Evolutionary conservation across 2,113 vertebrate species (phyloP), one percentile per base, ranked within the genome.

Genomic region (Lethenteron reissneri): DNA sequence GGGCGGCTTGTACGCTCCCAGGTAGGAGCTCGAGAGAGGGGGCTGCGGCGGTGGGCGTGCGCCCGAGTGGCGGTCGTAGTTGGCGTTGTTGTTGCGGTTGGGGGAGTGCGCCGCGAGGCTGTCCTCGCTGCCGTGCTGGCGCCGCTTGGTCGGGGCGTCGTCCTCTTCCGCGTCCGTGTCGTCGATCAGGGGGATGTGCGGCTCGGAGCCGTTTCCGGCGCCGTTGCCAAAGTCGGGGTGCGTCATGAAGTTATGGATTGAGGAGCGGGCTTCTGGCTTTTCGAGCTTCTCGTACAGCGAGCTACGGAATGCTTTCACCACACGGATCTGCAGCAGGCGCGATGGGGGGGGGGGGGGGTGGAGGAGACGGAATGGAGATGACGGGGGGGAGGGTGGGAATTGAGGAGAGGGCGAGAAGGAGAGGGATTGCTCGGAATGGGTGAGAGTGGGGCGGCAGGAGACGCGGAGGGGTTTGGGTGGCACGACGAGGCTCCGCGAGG

Each of bases 251-350:
- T 97, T 99, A 84, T 99, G 94, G 83, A 99, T 99, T 6, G 94
- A 99, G 78, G 84, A 83, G 81, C 92, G 85, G 73, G 91, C 88
- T 83, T 97, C 92, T 10, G 89, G 91, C 78, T 96, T 99, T 83
- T 92, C 87, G 79, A 95, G 81, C 78, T 91, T 92, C 86, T 96
- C 94, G 73, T 95, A 97, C 80, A 99, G 84, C 83, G 90, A 90
- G 85, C 90, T 97, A 89, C 94, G 94, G 95, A 99, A 99, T 83
- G 94, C 94, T 86, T 99, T 99, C 91, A 99, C 92, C 88, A 99
- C 94, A 85, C 94, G 89, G 84, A 99, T 97, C 94, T 99, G 87
- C 62, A 77, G 82, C 74, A 72, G 75, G 76, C 70, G 72, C 11
- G 70, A 57, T 73, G 70, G 3, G 72, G 73, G 72, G 9, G 72